Percentiles rank a stretch among this genome's conserved stretches.
Conservation (phyloP, 2,888 invertebrate species). For the Epiblema foenella region DNA sequence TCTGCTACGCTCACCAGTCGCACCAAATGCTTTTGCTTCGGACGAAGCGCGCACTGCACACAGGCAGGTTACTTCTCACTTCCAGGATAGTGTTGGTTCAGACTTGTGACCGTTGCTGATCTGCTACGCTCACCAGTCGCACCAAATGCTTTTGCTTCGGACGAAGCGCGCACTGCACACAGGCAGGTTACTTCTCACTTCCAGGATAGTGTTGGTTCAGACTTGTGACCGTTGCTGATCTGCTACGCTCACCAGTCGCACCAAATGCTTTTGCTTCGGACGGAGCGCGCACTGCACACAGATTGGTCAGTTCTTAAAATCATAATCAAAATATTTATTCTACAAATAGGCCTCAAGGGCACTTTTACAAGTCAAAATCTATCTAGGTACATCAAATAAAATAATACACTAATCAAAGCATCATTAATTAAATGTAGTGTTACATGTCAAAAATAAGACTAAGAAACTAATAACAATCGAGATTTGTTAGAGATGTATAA, state of each 20-base stretch:
- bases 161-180: constrained; percentile 66
- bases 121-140: neutral
- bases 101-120: neutral
- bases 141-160: neutral
- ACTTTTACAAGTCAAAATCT: too few relatives aligned
- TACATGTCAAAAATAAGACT: too few relatives aligned
- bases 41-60: constrained; percentile 54
- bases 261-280: too few relatives aligned
- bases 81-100: neutral
- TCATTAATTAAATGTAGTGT: too few relatives aligned
- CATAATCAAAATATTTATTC: too few relatives aligned
- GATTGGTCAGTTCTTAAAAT: constrained; percentile 84
- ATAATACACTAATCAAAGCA: too few relatives aligned
- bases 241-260: neutral
- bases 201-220: neutral
- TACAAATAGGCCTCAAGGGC: too few relatives aligned
- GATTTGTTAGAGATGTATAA: too few relatives aligned
- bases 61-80: constrained; percentile 71
- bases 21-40: neutral
- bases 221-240: neutral
- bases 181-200: constrained; percentile 71
- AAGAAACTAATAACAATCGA: too few relatives aligned
- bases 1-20: neutral
- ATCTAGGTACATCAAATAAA: too few relatives aligned
- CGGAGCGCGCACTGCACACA: constrained; percentile 72